Percentiles rank a stretch among this genome's conserved stretches.
Evolutionary conservation across 2,113 vertebrate genomes (phyloP).

Genomic region (Ptilorrhoa leucosticta): DNA sequence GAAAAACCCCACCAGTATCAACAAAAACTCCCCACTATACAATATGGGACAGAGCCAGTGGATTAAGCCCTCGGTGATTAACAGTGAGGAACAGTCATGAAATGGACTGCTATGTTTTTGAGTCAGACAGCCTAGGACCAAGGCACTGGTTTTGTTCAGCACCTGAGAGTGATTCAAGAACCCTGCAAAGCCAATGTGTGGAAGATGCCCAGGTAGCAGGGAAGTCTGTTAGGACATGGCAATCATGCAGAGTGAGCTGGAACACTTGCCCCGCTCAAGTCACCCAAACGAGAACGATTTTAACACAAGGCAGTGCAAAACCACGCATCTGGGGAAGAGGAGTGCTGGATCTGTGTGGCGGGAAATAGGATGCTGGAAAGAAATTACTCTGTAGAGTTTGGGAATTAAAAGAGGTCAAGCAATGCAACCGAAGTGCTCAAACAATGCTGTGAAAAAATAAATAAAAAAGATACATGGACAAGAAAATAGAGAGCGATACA

Average conservation of each 20-base stretch:
- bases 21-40: background rate
- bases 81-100: background rate
- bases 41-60: background rate
- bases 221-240: background rate
- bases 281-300: background rate
- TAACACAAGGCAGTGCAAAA: background rate
- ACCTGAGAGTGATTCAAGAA: background rate
- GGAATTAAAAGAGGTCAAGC: background rate
- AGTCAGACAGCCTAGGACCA: background rate
- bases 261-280: background rate
- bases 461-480: background rate
- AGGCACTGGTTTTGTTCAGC: background rate
- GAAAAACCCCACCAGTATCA: background rate
- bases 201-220: background rate
- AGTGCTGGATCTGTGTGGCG: accelerated
- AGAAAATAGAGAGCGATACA: background rate
- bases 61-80: background rate
- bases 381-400: background rate
- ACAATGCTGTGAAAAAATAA: background rate
- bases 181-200: background rate
- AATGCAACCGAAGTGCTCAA: background rate
- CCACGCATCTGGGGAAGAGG: background rate
- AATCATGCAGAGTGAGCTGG: background rate
- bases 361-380: background rate
- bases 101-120: background rate